Conservation (phyloP, 2,888 invertebrate species). For the Cephus runcator region DNA sequence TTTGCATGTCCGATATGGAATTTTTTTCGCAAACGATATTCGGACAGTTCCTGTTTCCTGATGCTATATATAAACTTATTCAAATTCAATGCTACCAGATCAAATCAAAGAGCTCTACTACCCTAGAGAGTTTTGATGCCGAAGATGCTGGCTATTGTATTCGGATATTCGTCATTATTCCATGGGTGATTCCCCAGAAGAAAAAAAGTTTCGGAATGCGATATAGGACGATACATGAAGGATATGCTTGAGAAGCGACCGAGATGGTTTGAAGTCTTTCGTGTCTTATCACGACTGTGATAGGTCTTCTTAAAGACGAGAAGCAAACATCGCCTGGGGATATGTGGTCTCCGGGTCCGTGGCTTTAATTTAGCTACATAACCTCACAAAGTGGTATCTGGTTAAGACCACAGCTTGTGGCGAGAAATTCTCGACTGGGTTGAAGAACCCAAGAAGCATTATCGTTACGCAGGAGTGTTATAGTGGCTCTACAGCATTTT, state of each 20-base stretch:
- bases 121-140: too few species aligned
- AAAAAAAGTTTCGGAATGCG: too few species aligned
- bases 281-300: neutral
- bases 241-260: neutral
- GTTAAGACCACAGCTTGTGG: conserved; percentile 11
- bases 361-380: conserved; percentile 17
- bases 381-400: conserved; percentile 15
- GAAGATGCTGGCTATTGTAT: too few species aligned
- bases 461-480: conserved; percentile 2
- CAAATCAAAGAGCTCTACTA: too few species aligned
- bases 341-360: conserved; percentile 6
- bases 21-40: too few species aligned
- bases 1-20: too few species aligned
- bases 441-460: neutral
- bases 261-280: neutral
- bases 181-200: too few species aligned
- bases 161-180: too few species aligned
- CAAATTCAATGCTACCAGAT: too few species aligned
- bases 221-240: too few species aligned
- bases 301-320: neutral
- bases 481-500: neutral
- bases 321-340: neutral
- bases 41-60: too few species aligned
- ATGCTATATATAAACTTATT: too few species aligned
- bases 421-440: conserved; percentile 1